Base-by-base conservation (phyloP, 2,888 invertebrate species). In the Zhuqinia jingwanae region DNA sequence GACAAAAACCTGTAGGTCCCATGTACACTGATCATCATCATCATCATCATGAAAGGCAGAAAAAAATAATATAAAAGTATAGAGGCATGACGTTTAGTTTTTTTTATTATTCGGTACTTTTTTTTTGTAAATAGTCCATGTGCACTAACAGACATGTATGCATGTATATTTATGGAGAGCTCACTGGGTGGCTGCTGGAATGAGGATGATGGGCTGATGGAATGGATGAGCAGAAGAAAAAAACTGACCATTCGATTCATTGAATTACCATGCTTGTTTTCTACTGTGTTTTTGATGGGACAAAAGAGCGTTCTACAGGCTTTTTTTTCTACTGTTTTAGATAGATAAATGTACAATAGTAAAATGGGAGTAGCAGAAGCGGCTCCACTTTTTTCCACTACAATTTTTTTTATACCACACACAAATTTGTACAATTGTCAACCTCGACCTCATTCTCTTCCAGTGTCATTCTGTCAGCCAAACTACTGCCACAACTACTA, bases 401-500 rank as follows among this genome's bases (percentile, higher is more conserved):
- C 58, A 77, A 25, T 68, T 77, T 60, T 80, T 45, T n/a, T n/a
- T n/a, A n/a, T 45, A 84, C 76, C 60, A 75, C 47, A 36, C 56
- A 85, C 78, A 79, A n/a, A 85, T 85, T 85, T 85, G 85, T 85
- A 85, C 85, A 85, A 79, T 85, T 85, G 85, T 85, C 85, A 85
- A 79, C 85, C 85, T 85, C 85, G 85, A 85, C 85, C 85, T 75
- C 79, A 75, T 85, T 85, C 79, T 65, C 79, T 73, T 60, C 60
- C 79, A 79, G 78, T 78, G 85, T 85, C 85, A 85, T 73, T 85
- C 85, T 85, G 85, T 85, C 85, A 85, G 76, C 78, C 63, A 50
- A 77, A 85, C 78, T 50, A 77, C 68, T 58, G n/a, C n/a, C n/a
- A n/a, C n/a, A n/a, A n/a, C n/a, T n/a, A n/a, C n/a, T n/a, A n/a